A percentile compares a stretch with the other conserved stretches of the same genome.
These are phyloP conservation scores for Spodoptera littoralis DNA, from an alignment of 2,888 invertebrate genomes.

Conservation along the genomic window DNA sequence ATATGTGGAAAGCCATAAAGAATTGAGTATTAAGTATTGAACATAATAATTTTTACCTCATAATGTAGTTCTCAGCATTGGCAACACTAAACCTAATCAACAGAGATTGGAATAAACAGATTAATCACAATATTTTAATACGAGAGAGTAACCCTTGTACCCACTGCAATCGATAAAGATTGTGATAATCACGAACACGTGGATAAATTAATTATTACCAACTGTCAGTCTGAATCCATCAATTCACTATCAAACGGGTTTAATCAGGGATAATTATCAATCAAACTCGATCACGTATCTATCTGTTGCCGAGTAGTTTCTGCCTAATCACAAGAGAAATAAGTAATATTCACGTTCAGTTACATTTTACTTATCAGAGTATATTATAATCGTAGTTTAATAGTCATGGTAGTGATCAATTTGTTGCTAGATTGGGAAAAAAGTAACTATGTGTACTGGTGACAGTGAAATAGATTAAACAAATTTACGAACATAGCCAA, in stretches of 20 bases:
- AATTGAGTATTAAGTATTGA: no score
- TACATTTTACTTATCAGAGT: conserved; percentile 10
- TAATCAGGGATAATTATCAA: neutral
- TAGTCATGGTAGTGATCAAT: conserved; percentile 12
- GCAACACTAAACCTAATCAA: no score
- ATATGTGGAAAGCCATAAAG: no score
- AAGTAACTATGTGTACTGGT: neutral
- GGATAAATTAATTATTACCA: conserved; percentile 1
- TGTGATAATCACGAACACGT: no score
- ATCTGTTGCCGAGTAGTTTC: conserved; percentile 10
- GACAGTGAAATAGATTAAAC: neutral
- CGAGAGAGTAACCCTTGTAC: no score
- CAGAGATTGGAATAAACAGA: no score
- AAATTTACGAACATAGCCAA: no score
- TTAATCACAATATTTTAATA: no score
- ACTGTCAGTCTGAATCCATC: conserved; percentile 24
- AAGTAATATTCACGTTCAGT: conserved; percentile 2
- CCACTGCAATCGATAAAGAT: neutral
- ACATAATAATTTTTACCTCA: no score
- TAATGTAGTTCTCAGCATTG: no score
- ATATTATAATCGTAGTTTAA: conserved; percentile 21
- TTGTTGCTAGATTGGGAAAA: neutral
- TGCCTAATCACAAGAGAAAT: conserved; percentile 12
- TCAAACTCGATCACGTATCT: conserved; percentile 15
- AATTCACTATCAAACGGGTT: no score